These are phyloP conservation scores for Mastigias papua DNA, from an alignment of 30 jellyfish, hydroid and myxozoan species.

Conservation along the genomic window DNA sequence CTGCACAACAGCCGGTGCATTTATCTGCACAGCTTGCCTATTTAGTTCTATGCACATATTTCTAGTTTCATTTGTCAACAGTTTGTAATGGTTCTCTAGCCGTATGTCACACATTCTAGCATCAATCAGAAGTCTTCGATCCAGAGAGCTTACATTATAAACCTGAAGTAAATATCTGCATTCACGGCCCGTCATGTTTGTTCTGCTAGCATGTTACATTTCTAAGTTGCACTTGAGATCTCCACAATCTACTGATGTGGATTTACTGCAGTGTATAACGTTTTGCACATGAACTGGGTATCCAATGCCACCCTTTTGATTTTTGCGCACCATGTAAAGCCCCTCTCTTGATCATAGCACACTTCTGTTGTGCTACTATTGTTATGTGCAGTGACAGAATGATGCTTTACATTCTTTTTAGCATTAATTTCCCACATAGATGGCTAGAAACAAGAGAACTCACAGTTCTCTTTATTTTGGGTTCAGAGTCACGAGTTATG, in stretches of 20 bases:
- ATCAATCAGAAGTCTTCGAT: not conserved
- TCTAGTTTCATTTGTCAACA: constrained; percentile 19
- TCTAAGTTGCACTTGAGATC: constrained; percentile 16
- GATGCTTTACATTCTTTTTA: not conserved
- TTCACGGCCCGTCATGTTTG: constrained; percentile 34
- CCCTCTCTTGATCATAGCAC: constrained; percentile 35
- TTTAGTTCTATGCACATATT: constrained; percentile 12
- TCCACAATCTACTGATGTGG: constrained; percentile 30
- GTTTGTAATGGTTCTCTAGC: not conserved
- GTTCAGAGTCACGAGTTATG: not conserved
- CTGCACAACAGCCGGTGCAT: constrained; percentile 15
- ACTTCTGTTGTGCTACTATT: not conserved
- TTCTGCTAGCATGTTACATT: constrained; percentile 29
- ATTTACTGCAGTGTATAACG: constrained; percentile 15
- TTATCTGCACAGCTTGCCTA: not conserved
- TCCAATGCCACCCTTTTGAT: constrained; percentile 40
- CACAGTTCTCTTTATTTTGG: not conserved
- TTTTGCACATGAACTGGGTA: constrained; percentile 64
- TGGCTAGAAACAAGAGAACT: not conserved
- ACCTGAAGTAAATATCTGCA: constrained; percentile 42
- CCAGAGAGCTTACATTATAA: constrained; percentile 23
- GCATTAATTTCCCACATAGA: constrained; percentile 24
- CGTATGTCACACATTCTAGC: not conserved
- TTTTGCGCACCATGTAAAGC: constrained; percentile 29
- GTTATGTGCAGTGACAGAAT: not conserved